These are phyloP conservation scores for Tokudaia tokunoshimensis DNA, from an alignment of 2,797 vertebrate species.

Conservation along the genomic window DNA sequence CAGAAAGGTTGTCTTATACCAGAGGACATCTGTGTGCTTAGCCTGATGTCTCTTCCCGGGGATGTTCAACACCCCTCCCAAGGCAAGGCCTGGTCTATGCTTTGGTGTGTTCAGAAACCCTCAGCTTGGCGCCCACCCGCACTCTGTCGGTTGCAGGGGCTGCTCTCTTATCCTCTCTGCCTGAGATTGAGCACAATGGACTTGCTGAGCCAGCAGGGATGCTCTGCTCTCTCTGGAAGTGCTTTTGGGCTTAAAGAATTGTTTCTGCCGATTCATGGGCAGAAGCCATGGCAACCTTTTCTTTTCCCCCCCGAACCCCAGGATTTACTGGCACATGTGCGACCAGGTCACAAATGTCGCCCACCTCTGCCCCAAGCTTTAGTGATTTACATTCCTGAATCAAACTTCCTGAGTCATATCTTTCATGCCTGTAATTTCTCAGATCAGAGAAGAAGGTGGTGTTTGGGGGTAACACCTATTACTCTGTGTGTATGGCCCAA, in stretches of 20 bases:
- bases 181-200: not conserved
- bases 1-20: conserved; percentile 46
- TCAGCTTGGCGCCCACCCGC: not conserved
- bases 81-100: not conserved
- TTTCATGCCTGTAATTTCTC: not conserved
- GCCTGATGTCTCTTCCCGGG: not conserved
- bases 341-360: not conserved
- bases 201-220: not conserved
- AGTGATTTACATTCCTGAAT: not conserved
- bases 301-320: not conserved
- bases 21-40: conserved; percentile 19
- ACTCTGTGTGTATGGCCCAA: too few species aligned
- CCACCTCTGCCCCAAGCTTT: not conserved
- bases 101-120: not conserved
- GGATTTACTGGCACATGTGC: not conserved
- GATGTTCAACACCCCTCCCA: not conserved
- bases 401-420: not conserved
- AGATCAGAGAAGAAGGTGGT: not conserved
- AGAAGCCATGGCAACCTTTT: not conserved
- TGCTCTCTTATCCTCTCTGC: not conserved
- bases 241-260: not conserved
- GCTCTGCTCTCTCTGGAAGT: not conserved
- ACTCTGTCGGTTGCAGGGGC: accelerated
- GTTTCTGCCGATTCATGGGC: not conserved
- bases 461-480: not conserved